These are phyloP conservation scores for Dendronephthya gigantea DNA, from an alignment of 64 coral and sea anemone species.

Conservation along the genomic window DNA sequence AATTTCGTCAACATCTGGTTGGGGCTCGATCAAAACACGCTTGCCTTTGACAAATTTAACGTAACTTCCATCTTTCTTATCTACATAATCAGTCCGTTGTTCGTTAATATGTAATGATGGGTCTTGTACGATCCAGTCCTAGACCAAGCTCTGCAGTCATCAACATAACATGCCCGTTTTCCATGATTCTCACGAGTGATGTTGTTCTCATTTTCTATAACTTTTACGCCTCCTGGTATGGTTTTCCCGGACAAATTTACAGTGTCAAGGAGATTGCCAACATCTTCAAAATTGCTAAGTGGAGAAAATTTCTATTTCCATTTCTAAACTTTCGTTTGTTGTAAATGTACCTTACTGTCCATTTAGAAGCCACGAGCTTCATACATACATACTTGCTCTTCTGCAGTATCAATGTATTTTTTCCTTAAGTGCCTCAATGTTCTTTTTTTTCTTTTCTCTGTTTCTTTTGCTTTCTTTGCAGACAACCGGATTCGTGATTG, in stretches of 20 bases:
- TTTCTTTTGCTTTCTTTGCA: too few species aligned
- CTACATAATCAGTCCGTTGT: neutral
- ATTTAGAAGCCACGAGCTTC: too few species aligned
- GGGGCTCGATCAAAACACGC: neutral
- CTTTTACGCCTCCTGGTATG: neutral
- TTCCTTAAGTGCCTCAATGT: too few species aligned
- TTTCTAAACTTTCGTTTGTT: too few species aligned
- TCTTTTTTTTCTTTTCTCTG: too few species aligned
- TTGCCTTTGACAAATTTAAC: neutral
- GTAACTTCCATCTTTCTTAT: neutral
- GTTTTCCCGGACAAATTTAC: neutral
- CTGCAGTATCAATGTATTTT: too few species aligned
- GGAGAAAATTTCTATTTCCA: too few species aligned
- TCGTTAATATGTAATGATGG: neutral
- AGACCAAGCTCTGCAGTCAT: neutral
- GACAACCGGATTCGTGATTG: too few species aligned
- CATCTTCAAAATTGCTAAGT: too few species aligned
- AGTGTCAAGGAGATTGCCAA: too few species aligned
- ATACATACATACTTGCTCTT: too few species aligned
- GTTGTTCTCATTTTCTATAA: neutral
- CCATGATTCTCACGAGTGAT: neutral
- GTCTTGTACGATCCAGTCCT: neutral
- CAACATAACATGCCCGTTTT: neutral
- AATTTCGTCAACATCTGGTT: neutral
- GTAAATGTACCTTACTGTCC: too few species aligned